A percentile compares a stretch with the other conserved stretches of the same genome.
Conservation (phyloP, 1,140 invertebrate species). For the Maniola jurtina region DNA sequence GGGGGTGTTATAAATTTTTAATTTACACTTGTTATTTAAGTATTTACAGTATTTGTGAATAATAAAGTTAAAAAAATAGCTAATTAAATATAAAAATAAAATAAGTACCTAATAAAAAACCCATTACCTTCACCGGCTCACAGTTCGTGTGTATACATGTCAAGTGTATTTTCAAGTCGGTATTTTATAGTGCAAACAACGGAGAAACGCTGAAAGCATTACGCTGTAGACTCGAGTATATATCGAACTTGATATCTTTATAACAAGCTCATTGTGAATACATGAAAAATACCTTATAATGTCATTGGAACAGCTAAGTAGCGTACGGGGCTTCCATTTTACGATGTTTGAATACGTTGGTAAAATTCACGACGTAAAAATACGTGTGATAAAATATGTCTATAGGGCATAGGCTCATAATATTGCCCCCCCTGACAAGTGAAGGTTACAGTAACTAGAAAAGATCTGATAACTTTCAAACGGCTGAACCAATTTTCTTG, state of each 20-base stretch:
- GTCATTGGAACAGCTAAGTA: constrained; percentile 18
- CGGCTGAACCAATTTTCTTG: too few relatives aligned
- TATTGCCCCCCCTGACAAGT: too few relatives aligned
- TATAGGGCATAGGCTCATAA: too few relatives aligned
- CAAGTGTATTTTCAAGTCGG: constrained; percentile 27
- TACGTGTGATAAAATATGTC: too few relatives aligned
- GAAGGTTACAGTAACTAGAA: too few relatives aligned
- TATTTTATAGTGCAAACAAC: constrained; percentile 33
- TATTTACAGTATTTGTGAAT: too few relatives aligned
- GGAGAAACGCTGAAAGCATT: constrained; percentile 32
- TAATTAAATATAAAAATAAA: neutral
- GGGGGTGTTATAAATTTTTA: too few relatives aligned
- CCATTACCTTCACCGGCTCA: constrained; percentile 5
- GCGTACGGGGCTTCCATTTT: neutral
- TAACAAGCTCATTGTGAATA: constrained; percentile 31
- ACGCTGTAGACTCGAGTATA: constrained; percentile 26
- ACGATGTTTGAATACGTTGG: constrained; percentile 6
- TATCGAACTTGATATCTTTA: constrained; percentile 32
- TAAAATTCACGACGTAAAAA: too few relatives aligned
- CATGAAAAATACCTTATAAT: constrained; percentile 26
- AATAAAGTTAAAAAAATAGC: too few relatives aligned
- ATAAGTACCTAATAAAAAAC: constrained; percentile 1
- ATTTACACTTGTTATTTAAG: too few relatives aligned
- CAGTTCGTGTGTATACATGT: constrained; percentile 10
- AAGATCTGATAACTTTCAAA: too few relatives aligned